These are phyloP conservation scores for Nomada fucata DNA, from an alignment of 2,888 invertebrate species.

Conservation along the genomic window DNA sequence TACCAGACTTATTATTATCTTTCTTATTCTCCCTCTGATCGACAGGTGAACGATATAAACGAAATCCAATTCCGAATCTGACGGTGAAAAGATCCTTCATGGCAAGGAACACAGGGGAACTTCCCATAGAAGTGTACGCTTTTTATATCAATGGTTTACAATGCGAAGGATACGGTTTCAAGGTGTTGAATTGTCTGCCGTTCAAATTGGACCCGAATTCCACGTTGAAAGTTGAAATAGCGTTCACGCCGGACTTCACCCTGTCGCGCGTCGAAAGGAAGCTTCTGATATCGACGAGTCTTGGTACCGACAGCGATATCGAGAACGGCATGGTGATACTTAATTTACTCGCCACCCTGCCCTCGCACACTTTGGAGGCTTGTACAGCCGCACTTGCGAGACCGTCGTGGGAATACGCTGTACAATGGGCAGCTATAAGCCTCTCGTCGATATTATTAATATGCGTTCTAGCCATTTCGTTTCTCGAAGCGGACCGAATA, in stretches of 20 bases:
- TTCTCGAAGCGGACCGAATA: conserved; percentile 90
- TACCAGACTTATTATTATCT: no score
- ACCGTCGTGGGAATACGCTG: conserved; percentile 90
- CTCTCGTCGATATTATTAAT: conserved; percentile 88
- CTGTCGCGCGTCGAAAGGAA: conserved; percentile 89
- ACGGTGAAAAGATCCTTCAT: conserved; percentile 92
- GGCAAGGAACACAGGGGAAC: conserved; percentile 95
- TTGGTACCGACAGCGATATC: conserved; percentile 79
- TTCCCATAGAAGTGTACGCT: conserved; percentile 91
- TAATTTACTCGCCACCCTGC: conserved; percentile 85
- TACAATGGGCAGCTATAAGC: conserved; percentile 88
- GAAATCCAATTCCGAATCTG: conserved; percentile 86
- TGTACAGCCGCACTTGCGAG: conserved; percentile 90
- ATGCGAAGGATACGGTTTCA: conserved; percentile 93
- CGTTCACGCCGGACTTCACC: conserved; percentile 95
- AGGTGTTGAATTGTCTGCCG: conserved; percentile 90
- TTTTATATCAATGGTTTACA: conserved; percentile 87
- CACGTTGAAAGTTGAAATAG: conserved; percentile 92
- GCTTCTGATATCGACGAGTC: conserved; percentile 87
- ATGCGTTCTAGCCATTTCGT: conserved; percentile 88
- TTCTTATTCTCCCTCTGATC: conserved; percentile 31
- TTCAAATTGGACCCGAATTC: conserved; percentile 90
- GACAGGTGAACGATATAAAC: conserved; percentile 71
- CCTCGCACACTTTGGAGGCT: conserved; percentile 87
- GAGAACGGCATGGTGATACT: conserved; percentile 76